Conservation (phyloP, 2,797 vertebrate genomes). For the Chrysocyon brachyurus region DNA sequence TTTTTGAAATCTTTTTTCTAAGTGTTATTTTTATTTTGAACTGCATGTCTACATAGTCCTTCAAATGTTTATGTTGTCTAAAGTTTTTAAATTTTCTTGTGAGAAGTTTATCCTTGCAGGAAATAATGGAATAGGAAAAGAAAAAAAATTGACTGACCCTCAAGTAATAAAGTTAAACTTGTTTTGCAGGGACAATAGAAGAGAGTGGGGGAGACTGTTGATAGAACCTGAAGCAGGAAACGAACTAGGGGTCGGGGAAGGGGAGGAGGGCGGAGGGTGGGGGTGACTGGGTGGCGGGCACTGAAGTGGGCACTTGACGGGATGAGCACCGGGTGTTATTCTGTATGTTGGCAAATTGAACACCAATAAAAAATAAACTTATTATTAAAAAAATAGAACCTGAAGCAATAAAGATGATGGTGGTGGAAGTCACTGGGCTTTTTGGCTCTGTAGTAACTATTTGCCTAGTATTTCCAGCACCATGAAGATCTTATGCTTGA, state of each 20-base stretch:
- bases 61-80: neutral
- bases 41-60: neutral
- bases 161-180: neutral
- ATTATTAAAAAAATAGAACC: too few species aligned
- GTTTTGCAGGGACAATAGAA: neutral
- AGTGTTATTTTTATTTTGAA: slow-evolving; percentile 31
- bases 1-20: neutral
- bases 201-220: neutral
- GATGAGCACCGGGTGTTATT: too few species aligned
- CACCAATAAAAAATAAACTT: too few species aligned
- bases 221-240: neutral
- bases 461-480: neutral
- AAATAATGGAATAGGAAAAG: neutral
- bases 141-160: neutral
- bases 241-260: too few species aligned
- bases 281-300: too few species aligned
- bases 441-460: neutral
- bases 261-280: too few species aligned
- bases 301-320: too few species aligned
- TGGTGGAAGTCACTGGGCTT: neutral
- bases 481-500: neutral
- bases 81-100: neutral
- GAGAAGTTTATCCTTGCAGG: neutral
- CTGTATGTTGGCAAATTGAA: too few species aligned
- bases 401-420: neutral